Evolutionary conservation across 2,113 vertebrate species (phyloP).

Genomic region (Anhinga rufa): DNA sequence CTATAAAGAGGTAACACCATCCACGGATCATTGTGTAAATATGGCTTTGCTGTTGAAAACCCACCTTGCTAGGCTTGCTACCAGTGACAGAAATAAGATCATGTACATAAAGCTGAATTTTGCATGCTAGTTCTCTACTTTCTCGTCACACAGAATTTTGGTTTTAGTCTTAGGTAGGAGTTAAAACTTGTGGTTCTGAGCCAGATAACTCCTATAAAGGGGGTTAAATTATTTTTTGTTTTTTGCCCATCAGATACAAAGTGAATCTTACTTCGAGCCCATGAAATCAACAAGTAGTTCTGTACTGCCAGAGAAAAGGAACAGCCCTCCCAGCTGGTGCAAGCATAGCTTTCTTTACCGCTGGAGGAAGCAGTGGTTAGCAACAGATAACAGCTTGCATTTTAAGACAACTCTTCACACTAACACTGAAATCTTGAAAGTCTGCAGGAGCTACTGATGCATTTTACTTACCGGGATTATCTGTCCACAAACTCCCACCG

Average conservation of each 20-base stretch:
- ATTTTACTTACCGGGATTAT: slow-evolving; percentile 88
- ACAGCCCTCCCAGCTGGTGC: not conserved
- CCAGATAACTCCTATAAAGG: not conserved
- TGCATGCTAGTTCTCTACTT: not conserved
- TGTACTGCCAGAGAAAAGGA: not conserved
- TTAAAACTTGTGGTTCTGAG: not conserved
- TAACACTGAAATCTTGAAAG: not conserved
- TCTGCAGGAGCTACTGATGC: not conserved
- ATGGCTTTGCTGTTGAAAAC: not conserved
- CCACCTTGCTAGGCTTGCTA: not conserved
- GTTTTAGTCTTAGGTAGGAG: not conserved
- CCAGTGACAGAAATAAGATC: not conserved
- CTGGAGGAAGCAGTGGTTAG: not conserved
- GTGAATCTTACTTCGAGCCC: not conserved
- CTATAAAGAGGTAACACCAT: not conserved
- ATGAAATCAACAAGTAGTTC: not conserved
- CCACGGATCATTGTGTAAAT: not conserved
- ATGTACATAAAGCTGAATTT: not conserved
- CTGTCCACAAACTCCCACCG: slow-evolving; percentile 94
- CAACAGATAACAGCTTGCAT: not conserved
- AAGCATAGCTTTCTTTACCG: not conserved
- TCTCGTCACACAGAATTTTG: not conserved
- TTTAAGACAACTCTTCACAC: not conserved
- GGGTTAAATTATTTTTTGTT: not conserved
- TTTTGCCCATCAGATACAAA: not conserved